Base-by-base conservation (phyloP, 2,888 invertebrate species). In the Empis stercorea region DNA sequence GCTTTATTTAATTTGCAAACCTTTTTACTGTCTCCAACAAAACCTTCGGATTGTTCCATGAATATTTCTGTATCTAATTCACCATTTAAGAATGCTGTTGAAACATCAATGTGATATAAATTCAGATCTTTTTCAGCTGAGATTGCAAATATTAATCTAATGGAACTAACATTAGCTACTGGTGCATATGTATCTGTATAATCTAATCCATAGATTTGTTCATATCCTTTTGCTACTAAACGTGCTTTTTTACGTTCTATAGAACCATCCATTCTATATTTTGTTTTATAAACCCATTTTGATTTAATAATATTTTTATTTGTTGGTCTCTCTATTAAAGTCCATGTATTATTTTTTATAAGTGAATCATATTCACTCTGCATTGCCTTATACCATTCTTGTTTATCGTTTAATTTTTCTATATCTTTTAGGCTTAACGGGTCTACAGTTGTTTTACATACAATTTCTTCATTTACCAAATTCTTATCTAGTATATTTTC, bases 1-100 rank as follows among this genome's bases (percentile, higher is more conserved):
- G 47, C 30, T 38, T 47, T 46, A 23, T 48, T 51, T n/a, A 50
- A 44, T 43, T 30, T 41, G 16, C 39, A 48, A 17, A 51, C 48
- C 20, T 44, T 44, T 17, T 46, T 46, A n/a, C n/a, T 4, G 15
- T 45, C 23, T 41, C 20, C 44, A 13, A 10, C n/a, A 20, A 50
- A 48, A 17, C 32, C 45, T 32, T 47, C 39, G 13, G 48, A 44
- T 34, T 48, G 50, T 40, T 43, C 48, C 51, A 51, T 47, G 13
- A n/a, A 51, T 10, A 47, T 44, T 27, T 44, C 30, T 11, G 45
- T 45, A 32, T 40, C 45, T 4, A 45, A 10, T 11, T 51, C 41
- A 17, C 49, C 43, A 23, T 45, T 45, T 2, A 47, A 13, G 16
- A 43, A 48, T 10, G 45, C 47, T 15, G 39, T 39, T 3, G 46